phyloP scores from a whole-genome alignment of 2,113 vertebrate genomes.

The Phaethon lepturus region DNA sequence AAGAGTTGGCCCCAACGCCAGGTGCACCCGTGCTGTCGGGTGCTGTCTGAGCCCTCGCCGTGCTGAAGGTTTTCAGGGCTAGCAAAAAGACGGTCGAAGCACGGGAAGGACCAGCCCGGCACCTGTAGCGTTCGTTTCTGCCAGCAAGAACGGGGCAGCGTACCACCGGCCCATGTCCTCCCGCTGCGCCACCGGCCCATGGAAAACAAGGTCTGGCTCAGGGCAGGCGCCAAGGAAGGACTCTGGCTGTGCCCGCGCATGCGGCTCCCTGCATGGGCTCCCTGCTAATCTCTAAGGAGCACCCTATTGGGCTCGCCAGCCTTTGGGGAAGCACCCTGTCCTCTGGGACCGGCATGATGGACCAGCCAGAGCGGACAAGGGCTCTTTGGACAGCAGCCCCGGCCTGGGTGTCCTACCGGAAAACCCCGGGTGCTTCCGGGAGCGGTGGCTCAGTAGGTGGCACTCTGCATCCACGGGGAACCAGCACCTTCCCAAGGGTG shows the following conservation, averaged over 20 bases:
- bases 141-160: rapidly evolving
- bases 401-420: not conserved
- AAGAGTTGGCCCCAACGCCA: not conserved
- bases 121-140: rapidly evolving
- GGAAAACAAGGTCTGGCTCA: not conserved
- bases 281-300: not conserved
- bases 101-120: not conserved
- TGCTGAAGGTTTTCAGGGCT: not conserved
- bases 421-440: not conserved
- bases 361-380: not conserved
- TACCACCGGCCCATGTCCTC: not conserved
- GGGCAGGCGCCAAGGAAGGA: not conserved
- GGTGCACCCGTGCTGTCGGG: rapidly evolving
- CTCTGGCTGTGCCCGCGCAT: rapidly evolving
- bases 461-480: constrained; percentile 51
- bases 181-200: rapidly evolving
- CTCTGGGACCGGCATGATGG: rapidly evolving
- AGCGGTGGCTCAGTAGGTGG: constrained; percentile 52
- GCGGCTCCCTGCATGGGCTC: not conserved
- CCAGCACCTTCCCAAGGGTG: not conserved
- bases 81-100: rapidly evolving
- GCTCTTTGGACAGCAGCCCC: not conserved
- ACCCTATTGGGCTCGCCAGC: rapidly evolving
- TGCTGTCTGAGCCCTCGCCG: not conserved
- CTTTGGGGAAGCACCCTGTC: not conserved